A percentile compares a stretch with the other conserved stretches of the same genome.
Conservation (phyloP, 2,888 invertebrate genomes). For the Prosapia bicincta region DNA sequence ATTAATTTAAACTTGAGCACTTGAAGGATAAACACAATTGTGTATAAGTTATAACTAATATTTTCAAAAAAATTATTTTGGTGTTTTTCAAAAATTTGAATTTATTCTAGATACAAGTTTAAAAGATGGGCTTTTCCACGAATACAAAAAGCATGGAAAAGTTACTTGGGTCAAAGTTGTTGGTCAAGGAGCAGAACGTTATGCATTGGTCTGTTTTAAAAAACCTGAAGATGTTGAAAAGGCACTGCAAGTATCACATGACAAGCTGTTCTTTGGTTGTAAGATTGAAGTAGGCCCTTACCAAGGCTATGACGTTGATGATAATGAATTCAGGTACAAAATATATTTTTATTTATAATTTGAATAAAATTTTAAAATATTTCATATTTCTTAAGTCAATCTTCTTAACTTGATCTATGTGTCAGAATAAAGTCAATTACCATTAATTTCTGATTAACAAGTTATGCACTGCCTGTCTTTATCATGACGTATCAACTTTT, state of each 20-base stretch:
- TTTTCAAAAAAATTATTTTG: too few relatives aligned
- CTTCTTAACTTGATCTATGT: too few relatives aligned
- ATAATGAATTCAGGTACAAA: constrained; percentile 47
- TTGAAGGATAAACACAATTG: too few relatives aligned
- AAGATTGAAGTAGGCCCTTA: constrained; percentile 94
- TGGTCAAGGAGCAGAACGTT: constrained; percentile 86
- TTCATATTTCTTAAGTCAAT: too few relatives aligned
- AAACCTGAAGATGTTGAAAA: constrained; percentile 97
- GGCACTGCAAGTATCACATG: constrained; percentile 92
- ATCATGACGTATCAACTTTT: too few relatives aligned
- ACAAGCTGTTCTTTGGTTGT: constrained; percentile 95
- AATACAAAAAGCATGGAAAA: constrained; percentile 98
- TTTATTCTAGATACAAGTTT: constrained; percentile 78
- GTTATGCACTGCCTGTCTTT: too few relatives aligned
- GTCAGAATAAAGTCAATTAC: too few relatives aligned
- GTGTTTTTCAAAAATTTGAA: neutral
- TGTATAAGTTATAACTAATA: too few relatives aligned
- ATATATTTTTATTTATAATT: too few relatives aligned
- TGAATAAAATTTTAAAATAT: too few relatives aligned
- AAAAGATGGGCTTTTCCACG: constrained; percentile 96
- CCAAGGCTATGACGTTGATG: constrained; percentile 64
- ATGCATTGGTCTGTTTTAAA: constrained; percentile 94
- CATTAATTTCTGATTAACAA: too few relatives aligned
- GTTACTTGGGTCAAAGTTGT: constrained; percentile 94
- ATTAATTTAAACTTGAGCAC: too few relatives aligned